These are phyloP conservation scores for Phaethornis superciliosus DNA, from an alignment of 2,113 vertebrate species.

Conservation along the genomic window DNA sequence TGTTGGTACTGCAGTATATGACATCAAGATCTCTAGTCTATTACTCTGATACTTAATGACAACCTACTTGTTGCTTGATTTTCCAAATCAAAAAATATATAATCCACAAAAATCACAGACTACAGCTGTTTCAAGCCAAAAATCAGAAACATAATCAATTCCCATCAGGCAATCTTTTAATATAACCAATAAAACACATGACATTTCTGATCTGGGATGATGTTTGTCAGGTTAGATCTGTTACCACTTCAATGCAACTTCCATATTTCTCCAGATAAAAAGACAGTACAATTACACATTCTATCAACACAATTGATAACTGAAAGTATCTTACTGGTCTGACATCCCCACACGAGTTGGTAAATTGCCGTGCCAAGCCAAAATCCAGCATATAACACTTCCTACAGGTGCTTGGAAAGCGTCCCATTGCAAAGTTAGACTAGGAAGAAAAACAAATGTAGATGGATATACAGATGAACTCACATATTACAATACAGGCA, in stretches of 20 bases:
- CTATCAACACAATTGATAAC: background rate
- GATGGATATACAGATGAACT: background rate
- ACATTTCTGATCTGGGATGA: background rate
- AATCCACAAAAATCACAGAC: background rate
- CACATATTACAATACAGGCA: background rate
- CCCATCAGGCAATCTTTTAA: background rate
- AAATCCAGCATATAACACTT: conserved; percentile 99
- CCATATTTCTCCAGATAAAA: background rate
- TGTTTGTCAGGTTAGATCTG: background rate
- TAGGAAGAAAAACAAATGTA: conserved; percentile 72
- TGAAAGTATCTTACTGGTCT: conserved; percentile 88
- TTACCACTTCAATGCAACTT: background rate
- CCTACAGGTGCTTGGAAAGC: conserved; percentile 94
- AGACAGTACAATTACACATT: background rate
- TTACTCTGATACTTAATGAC: background rate
- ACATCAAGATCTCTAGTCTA: background rate
- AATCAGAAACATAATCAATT: background rate
- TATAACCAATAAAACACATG: background rate
- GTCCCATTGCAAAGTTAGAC: conserved; percentile 99
- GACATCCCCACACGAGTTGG: conserved; percentile 97
- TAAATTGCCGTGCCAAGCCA: conserved; percentile 97
- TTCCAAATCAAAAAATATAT: background rate
- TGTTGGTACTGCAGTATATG: background rate
- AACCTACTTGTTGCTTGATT: background rate
- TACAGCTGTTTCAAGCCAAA: background rate